Percentiles rank a stretch among this genome's conserved stretches.
Evolutionary conservation across 2,113 vertebrate species (phyloP).

Genomic region (Nannospalax galili): DNA sequence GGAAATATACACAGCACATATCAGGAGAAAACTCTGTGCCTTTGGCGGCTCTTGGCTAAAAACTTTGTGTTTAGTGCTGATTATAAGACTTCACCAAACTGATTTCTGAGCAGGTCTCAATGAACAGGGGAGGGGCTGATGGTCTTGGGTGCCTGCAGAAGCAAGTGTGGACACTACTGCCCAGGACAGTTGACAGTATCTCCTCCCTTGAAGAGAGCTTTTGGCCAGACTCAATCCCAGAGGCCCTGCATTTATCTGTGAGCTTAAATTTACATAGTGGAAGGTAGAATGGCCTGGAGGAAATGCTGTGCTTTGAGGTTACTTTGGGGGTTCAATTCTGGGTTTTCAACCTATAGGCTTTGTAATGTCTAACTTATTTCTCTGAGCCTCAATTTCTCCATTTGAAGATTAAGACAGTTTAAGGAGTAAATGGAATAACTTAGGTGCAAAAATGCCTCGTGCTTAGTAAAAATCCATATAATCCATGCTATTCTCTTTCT

Average conservation of each 20-base stretch:
- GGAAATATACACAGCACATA: background rate
- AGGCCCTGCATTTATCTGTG: background rate
- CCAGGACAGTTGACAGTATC: background rate
- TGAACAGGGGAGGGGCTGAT: background rate
- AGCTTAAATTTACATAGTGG: background rate
- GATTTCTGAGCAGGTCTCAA: background rate
- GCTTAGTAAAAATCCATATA: background rate
- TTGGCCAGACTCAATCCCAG: background rate
- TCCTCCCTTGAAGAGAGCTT: background rate
- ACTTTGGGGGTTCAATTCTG: background rate
- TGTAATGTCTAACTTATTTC: background rate
- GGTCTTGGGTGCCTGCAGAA: background rate
- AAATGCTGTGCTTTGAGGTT: background rate
- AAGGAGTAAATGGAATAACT: background rate
- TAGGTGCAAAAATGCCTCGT: background rate
- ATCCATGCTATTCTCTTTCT: background rate
- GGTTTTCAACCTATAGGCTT: background rate
- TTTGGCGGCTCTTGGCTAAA: background rate
- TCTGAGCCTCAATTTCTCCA: background rate
- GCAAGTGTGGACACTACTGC: background rate
- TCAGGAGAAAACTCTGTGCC: background rate
- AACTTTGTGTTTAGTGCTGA: background rate
- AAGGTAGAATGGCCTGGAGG: background rate
- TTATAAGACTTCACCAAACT: background rate
- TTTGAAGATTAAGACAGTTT: background rate